Percentiles rank a stretch among this genome's conserved stretches.
These are phyloP conservation scores for Polia nebulosa DNA, from an alignment of 2,888 invertebrate species.

Conservation along the genomic window DNA sequence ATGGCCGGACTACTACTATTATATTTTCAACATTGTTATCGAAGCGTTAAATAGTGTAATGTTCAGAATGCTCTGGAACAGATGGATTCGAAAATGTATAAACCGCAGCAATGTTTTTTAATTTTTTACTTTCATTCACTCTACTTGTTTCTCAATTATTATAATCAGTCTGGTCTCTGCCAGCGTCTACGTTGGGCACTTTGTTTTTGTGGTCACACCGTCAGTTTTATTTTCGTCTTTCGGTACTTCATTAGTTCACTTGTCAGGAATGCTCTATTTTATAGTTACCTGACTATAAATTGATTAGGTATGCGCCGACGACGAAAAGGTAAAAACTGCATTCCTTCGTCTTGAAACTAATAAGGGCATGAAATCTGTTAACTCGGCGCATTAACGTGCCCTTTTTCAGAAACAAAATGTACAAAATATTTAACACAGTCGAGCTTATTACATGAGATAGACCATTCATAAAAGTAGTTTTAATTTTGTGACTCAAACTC, in stretches of 20 bases:
- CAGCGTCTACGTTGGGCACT: background rate
- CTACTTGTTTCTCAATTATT: constrained; percentile 50
- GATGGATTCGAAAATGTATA: constrained; percentile 69
- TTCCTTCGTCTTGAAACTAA: constrained; percentile 65
- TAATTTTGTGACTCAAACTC: constrained; percentile 17
- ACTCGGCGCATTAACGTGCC: constrained; percentile 73
- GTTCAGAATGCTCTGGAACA: constrained; percentile 65
- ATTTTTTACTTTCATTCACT: constrained; percentile 52
- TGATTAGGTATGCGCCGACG: constrained; percentile 61
- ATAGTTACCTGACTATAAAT: constrained; percentile 55
- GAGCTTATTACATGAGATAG: constrained; percentile 33
- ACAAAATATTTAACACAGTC: constrained; percentile 51
- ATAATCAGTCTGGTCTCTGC: constrained; percentile 31
- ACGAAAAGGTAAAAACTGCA: constrained; percentile 63
- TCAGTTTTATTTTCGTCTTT: constrained; percentile 25
- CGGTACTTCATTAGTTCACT: constrained; percentile 16
- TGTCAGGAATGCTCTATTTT: constrained; percentile 38
- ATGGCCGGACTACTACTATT: constrained; percentile 69
- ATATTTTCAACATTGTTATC: constrained; percentile 76
- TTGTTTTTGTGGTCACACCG: constrained; percentile 15
- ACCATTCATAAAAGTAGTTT: constrained; percentile 31
- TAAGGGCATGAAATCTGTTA: constrained; percentile 71
- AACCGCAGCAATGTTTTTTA: constrained; percentile 59
- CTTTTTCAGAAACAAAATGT: constrained; percentile 65
- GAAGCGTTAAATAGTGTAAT: constrained; percentile 75